Percentiles rank a stretch among this genome's conserved stretches.
Evolutionary conservation across 2,888 invertebrate species (phyloP).

Genomic region (Magallana nippona): DNA sequence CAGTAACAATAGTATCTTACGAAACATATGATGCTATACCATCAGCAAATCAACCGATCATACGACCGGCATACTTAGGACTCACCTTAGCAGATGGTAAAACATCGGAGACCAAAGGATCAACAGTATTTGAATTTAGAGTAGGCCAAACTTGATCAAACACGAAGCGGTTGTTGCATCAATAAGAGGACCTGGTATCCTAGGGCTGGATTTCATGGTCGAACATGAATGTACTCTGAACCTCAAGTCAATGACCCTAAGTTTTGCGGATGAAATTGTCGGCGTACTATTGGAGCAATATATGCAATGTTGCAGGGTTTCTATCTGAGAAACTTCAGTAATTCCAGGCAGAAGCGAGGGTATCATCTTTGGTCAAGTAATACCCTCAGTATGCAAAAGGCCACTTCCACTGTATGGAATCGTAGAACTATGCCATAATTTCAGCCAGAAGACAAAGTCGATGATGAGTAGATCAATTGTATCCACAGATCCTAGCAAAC

Average conservation of each 20-base stretch:
- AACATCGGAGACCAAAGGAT: neutral
- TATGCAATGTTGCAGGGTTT: neutral
- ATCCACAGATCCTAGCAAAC: too few species aligned
- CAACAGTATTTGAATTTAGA: neutral
- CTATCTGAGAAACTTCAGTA: neutral
- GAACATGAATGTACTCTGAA: too few species aligned
- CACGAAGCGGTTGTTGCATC: neutral
- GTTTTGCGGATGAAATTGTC: too few species aligned
- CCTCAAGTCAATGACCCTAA: too few species aligned
- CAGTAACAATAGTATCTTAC: conserved; percentile 18
- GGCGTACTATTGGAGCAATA: neutral
- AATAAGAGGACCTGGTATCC: neutral
- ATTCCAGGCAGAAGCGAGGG: neutral
- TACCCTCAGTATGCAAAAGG: neutral
- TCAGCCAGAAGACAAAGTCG: too few species aligned
- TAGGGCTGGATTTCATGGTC: too few species aligned
- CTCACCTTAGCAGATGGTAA: conserved; percentile 6
- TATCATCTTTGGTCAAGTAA: neutral
- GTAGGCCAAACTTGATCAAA: neutral
- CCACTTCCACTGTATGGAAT: too few species aligned
- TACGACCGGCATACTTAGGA: too few species aligned
- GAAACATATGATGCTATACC: conserved; percentile 22
- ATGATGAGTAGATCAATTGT: too few species aligned
- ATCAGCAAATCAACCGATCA: too few species aligned
- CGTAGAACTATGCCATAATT: too few species aligned